A percentile compares a stretch with the other conserved stretches of the same genome.
These are phyloP conservation scores for Paguma larvata DNA, from an alignment of 2,797 vertebrate species.

Conservation along the genomic window DNA sequence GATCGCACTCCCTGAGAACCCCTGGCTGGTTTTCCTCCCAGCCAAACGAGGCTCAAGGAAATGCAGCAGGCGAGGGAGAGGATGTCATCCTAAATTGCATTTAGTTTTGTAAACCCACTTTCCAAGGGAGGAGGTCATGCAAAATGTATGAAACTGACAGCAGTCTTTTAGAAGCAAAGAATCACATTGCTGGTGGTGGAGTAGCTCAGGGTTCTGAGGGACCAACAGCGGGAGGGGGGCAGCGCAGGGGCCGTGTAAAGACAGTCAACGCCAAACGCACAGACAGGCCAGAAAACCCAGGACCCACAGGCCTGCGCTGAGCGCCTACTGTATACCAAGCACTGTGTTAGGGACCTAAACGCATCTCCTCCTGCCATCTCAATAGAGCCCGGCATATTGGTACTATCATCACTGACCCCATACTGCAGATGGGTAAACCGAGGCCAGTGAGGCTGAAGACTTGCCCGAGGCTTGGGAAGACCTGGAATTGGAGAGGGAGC, in stretches of 20 bases:
- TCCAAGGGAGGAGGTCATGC: not conserved
- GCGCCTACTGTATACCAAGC: accelerated
- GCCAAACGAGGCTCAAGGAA: not conserved
- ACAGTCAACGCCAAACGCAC: accelerated
- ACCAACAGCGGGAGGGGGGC: accelerated
- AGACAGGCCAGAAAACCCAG: not conserved
- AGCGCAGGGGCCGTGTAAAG: not conserved
- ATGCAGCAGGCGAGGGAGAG: not conserved
- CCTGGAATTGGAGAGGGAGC: not conserved
- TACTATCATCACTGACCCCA: accelerated
- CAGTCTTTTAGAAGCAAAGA: constrained; percentile 1
- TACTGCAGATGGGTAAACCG: not conserved
- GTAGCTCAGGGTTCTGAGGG: not conserved
- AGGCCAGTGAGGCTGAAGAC: not conserved
- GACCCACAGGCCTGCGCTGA: accelerated
- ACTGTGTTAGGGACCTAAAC: accelerated
- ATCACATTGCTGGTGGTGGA: accelerated
- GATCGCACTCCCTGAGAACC: constrained; percentile 18
- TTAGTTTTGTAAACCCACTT: constrained; percentile 30
- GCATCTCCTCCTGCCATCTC: not conserved
- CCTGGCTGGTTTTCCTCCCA: not conserved
- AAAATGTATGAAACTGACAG: constrained; percentile 51
- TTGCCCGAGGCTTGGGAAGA: not conserved
- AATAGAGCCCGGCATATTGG: not conserved
- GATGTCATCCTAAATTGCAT: not conserved